Evolutionary conservation across 2,888 invertebrate species (phyloP).

Genomic region (Chironomus tentans): DNA sequence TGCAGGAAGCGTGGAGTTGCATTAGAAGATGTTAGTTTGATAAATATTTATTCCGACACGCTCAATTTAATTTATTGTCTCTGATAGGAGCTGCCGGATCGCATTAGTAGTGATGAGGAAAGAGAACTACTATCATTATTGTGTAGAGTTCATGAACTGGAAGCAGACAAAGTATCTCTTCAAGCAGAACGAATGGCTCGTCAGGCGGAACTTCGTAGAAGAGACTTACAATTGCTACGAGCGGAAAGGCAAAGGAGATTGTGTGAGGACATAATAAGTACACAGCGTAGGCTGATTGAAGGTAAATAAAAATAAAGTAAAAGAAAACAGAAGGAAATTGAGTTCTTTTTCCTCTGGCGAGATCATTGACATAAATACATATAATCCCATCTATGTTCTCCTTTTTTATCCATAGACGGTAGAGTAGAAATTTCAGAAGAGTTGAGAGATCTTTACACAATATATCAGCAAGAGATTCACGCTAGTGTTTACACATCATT

Average conservation of each 20-base stretch:
- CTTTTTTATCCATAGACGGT: slow-evolving; percentile 51
- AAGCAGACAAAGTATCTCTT: slow-evolving; percentile 87
- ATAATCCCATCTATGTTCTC: slow-evolving; percentile 27
- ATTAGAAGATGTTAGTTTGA: slow-evolving; percentile 63
- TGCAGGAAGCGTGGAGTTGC: slow-evolving; percentile 69
- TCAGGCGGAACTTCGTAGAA: slow-evolving; percentile 74
- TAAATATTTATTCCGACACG: too few relatives aligned
- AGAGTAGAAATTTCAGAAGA: slow-evolving; percentile 63
- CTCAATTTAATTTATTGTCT: background rate
- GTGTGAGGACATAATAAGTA: slow-evolving; percentile 84
- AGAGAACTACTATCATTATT: slow-evolving; percentile 78
- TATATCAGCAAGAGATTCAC: slow-evolving; percentile 82
- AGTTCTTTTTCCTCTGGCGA: background rate
- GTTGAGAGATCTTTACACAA: slow-evolving; percentile 66
- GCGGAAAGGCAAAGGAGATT: slow-evolving; percentile 76
- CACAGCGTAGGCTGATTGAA: slow-evolving; percentile 77
- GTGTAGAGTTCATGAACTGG: slow-evolving; percentile 85
- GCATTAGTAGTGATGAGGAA: slow-evolving; percentile 81
- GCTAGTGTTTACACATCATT: slow-evolving; percentile 58
- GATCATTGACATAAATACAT: background rate
- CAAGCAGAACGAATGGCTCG: slow-evolving; percentile 78
- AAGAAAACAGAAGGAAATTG: background rate
- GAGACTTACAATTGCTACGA: slow-evolving; percentile 73
- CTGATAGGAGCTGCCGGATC: slow-evolving; percentile 67
- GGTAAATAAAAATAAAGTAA: slow-evolving; percentile 44